Conservation (phyloP, 2,113 vertebrate species). For the Alces alces region DNA sequence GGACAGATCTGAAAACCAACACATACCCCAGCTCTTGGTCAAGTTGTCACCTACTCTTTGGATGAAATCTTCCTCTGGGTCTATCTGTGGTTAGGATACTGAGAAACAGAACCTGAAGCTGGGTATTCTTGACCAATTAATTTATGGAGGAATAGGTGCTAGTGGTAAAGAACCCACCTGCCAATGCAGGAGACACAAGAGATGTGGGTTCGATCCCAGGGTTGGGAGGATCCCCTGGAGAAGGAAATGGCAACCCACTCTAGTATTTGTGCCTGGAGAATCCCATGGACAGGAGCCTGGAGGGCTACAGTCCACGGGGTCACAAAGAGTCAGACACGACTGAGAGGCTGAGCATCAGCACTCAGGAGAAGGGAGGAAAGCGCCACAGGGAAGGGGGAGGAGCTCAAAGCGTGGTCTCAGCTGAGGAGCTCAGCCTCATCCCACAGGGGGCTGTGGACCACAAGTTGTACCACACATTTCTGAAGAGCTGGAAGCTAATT, state of each 20-base stretch:
- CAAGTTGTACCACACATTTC: neutral
- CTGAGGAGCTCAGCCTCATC: neutral
- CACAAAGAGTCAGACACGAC: neutral
- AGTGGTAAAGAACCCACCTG: neutral
- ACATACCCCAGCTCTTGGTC: neutral
- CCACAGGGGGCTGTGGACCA: neutral
- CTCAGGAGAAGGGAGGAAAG: neutral
- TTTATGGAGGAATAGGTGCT: neutral
- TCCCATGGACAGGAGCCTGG: neutral
- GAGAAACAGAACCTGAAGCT: neutral
- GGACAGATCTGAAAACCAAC: neutral
- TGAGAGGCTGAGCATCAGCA: neutral
- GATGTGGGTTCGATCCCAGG: neutral
- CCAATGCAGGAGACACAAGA: neutral
- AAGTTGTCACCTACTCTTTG: neutral
- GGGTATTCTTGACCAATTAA: neutral
- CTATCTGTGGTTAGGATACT: neutral
- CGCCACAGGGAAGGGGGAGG: no score
- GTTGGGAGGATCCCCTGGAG: neutral
- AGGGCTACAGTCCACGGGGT: fast-evolving
- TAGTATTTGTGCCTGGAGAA: neutral
- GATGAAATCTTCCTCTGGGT: neutral
- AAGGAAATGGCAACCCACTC: neutral
- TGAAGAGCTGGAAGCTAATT: neutral
- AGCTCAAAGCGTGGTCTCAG: neutral